Conservation (phyloP, 64 coral and sea anemone species). For the Montipora capricornis region DNA sequence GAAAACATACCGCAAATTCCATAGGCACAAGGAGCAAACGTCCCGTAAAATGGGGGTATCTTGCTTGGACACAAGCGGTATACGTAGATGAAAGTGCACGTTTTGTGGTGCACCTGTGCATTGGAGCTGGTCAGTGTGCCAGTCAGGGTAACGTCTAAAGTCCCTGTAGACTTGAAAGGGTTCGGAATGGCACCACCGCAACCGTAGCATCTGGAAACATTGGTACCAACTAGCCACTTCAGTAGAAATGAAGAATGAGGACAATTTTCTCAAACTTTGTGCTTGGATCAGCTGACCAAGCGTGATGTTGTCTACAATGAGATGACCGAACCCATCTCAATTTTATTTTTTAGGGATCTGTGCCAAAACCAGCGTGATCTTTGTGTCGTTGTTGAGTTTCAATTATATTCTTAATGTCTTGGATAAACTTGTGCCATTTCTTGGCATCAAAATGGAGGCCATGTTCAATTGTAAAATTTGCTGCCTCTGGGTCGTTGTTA, state of each 20-base stretch:
- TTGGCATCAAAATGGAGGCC: conserved; percentile 27
- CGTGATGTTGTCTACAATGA: neutral
- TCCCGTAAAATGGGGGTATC: conserved; percentile 37
- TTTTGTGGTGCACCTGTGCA: conserved; percentile 17
- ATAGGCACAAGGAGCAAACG: conserved; percentile 3
- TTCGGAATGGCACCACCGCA: neutral
- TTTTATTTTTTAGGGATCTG: conserved; percentile 36
- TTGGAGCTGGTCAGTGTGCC: neutral
- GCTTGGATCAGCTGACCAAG: too few relatives aligned
- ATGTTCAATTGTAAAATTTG: conserved; percentile 54
- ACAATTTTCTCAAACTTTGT: conserved; percentile 8
- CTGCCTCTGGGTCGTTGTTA: conserved; percentile 34
- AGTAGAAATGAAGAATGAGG: neutral
- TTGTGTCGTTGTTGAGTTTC: conserved; percentile 62
- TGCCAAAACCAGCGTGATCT: conserved; percentile 33
- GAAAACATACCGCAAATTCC: conserved; percentile 36
- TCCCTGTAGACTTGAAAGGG: neutral
- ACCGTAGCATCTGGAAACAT: neutral
- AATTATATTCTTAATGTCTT: conserved; percentile 38
- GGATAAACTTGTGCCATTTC: conserved; percentile 44
- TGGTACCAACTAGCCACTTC: neutral
- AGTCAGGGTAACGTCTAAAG: conserved; percentile 4
- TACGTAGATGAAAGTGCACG: conserved; percentile 44
- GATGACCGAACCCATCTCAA: conserved; percentile 13
- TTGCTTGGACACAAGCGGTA: neutral